These are phyloP conservation scores for Oryzias javanicus DNA, from an alignment of 2,113 vertebrate genomes.

Conservation along the genomic window DNA sequence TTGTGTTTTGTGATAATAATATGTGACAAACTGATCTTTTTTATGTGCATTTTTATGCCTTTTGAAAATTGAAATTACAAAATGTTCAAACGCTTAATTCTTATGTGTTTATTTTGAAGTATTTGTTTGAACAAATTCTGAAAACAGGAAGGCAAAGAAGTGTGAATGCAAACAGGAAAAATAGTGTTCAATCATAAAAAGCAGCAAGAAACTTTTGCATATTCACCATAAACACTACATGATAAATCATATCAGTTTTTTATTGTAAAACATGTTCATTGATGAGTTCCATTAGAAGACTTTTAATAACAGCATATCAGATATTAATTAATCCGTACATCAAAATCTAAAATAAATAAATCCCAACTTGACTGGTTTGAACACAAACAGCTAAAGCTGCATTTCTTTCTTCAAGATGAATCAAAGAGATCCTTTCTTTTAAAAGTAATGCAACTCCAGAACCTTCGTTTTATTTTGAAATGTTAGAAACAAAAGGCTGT, in stretches of 20 bases:
- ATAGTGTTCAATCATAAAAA: neutral
- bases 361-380: slow-evolving; percentile 5
- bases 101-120: neutral
- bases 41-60: too few species aligned
- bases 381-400: slow-evolving; percentile 17
- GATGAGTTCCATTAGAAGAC: too few species aligned
- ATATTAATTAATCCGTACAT: too few species aligned
- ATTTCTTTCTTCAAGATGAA: slow-evolving; percentile 16
- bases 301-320: too few species aligned
- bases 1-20: too few species aligned
- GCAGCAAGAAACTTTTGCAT: slow-evolving; percentile 2
- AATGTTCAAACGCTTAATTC: neutral
- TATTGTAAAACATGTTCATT: too few species aligned
- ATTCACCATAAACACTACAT: neutral
- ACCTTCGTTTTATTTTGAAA: slow-evolving; percentile 52
- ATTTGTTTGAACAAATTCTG: neutral
- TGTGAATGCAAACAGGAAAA: neutral
- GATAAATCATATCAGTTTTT: too few species aligned
- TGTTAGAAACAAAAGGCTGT: slow-evolving; percentile 46
- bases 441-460: slow-evolving; percentile 28
- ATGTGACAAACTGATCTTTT: too few species aligned
- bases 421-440: slow-evolving; percentile 13
- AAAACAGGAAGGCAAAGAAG: neutral
- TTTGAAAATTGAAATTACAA: too few species aligned
- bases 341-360: too few species aligned